phyloP scores from a whole-genome alignment of 2,888 invertebrate species.

The Agriopis aurantiaria region DNA sequence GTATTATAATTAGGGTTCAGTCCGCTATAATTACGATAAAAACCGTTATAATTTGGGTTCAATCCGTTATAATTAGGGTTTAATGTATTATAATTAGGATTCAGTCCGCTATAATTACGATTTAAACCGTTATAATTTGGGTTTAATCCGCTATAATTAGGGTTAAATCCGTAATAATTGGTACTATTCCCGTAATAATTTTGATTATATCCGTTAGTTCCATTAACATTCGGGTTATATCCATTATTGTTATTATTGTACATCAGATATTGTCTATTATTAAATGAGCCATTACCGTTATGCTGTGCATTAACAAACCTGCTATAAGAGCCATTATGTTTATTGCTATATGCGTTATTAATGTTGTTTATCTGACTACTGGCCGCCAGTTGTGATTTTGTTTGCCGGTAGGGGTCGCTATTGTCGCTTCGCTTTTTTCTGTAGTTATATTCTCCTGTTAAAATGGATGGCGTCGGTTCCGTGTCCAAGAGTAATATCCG shows the following conservation, averaged over 20 bases:
- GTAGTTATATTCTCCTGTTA: slow-evolving; percentile 2
- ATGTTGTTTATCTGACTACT: neutral
- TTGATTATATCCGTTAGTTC: neutral
- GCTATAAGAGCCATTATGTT: slow-evolving; percentile 20
- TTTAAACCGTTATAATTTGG: neutral
- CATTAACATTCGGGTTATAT: neutral
- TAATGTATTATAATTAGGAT: neutral
- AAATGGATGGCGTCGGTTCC: neutral
- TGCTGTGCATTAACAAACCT: slow-evolving; percentile 15
- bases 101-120: no score
- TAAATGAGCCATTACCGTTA: slow-evolving; percentile 11
- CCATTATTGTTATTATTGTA: slow-evolving; percentile 13
- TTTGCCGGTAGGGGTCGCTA: neutral
- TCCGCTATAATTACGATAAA: neutral
- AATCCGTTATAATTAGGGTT: neutral
- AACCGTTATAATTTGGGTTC: neutral
- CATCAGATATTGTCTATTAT: slow-evolving; percentile 25
- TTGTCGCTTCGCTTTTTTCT: slow-evolving; percentile 25
- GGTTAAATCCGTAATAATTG: neutral
- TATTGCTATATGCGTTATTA: neutral
- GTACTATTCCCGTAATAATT: neutral
- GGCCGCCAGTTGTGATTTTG: neutral
- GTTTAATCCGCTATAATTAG: neutral
- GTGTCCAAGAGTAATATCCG: neutral
- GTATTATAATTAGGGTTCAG: neutral